Base-by-base conservation (phyloP, 2,888 invertebrate genomes). In the Epistrophe eligans region DNA sequence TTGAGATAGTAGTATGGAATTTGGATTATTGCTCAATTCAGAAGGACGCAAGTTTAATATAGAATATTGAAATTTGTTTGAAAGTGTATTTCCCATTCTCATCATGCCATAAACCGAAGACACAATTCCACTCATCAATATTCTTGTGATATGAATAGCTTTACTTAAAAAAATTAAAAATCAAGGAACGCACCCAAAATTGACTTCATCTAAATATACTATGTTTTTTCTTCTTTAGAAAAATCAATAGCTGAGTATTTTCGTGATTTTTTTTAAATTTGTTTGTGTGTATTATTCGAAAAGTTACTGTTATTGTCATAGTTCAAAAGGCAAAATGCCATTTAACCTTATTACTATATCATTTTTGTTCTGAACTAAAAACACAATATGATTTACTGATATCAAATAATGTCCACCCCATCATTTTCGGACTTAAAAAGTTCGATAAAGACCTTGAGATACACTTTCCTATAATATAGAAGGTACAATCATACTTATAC, bases 341-440 rank as follows among this genome's bases (percentile, higher is more conserved):
- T 28, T 40, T 70, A 62, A 74, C 48, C 52, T 76, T 70, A 62
- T 81, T 62, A 70, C 67, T 73, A 52, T 62, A 50, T 40, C 24
- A 62, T 67, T 50, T 55, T 55, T 43, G 19, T 24, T 15, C 38
- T 43, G 1, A 71, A 64, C 77, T 72, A 43, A 43, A 71, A 57
- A 64, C 45, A 67, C 80, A 77, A 72, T 77, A 84, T 84, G 81
- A 84, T 81, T 84, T 84, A 80, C 48, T n/a, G 58, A 52, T 71
- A 45, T 45, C 64, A 55, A 62, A 79, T 60, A 60, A 40, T 19
- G 17, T 45, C 45, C 81, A 81, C 81, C 81, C 81, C 60, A 55
- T 15, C 52, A 45, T 24, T 77, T 66, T 72, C 13, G 15, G 4
- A 10, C 15, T 24, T 15, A 55, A 40, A 40, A 40, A n/a, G n/a